These are phyloP conservation scores for Sanderia malayensis DNA, from an alignment of 30 jellyfish, hydroid and myxozoan genomes.

Conservation along the genomic window DNA sequence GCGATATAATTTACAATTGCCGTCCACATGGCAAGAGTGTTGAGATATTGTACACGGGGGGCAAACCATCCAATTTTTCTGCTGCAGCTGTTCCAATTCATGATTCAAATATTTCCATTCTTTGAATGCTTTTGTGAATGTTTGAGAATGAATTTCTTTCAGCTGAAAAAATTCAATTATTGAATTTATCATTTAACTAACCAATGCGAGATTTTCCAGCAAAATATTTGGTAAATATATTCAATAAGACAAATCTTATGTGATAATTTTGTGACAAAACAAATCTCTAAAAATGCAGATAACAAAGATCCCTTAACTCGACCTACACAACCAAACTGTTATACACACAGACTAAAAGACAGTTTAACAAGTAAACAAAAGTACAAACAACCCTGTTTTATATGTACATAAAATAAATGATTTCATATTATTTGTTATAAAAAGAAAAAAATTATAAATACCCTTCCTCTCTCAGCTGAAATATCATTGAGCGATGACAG, in stretches of 20 bases:
- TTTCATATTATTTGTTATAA: not conserved
- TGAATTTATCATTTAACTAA: not conserved
- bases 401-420: not conserved
- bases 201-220: not conserved
- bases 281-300: not conserved
- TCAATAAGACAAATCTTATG: not conserved
- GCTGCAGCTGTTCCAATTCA: conserved; percentile 2
- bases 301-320: not conserved
- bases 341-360: not conserved
- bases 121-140: not conserved
- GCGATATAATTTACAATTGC: not conserved
- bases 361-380: not conserved
- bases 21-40: not conserved
- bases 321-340: not conserved
- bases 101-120: not conserved
- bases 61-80: not conserved
- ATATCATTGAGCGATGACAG: not conserved
- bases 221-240: not conserved
- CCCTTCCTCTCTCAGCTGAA: conserved; percentile 1
- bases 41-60: conserved; percentile 1
- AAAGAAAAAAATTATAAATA: too few relatives aligned
- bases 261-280: not conserved
- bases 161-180: not conserved
- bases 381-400: not conserved
- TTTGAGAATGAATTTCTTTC: not conserved